phyloP scores from a whole-genome alignment of 37 sponge, comb jelly and placozoan genomes.

The Oopsacas minuta region DNA sequence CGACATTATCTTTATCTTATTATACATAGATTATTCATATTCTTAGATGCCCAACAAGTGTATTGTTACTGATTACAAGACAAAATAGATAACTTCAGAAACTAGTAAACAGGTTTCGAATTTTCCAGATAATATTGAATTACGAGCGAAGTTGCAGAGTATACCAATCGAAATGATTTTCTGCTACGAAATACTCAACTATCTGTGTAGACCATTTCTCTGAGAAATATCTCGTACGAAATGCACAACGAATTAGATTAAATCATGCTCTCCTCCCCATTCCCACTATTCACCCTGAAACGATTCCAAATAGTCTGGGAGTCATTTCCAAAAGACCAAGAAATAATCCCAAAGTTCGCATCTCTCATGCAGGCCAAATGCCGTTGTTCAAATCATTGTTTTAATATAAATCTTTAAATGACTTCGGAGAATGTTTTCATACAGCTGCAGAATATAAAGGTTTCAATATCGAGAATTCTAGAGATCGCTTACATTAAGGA shows the following conservation, averaged over 20 bases:
- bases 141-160: background rate
- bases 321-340: background rate
- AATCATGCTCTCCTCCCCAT: background rate
- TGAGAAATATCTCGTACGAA: background rate
- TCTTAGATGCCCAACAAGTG: background rate
- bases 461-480: background rate
- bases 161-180: background rate
- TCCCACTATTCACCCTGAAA: background rate
- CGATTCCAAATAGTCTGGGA: background rate
- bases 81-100: background rate
- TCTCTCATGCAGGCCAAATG: background rate
- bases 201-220: background rate
- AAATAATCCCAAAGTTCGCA: background rate
- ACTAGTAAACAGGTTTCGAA: background rate
- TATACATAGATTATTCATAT: background rate
- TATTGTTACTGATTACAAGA: background rate
- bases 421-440: background rate
- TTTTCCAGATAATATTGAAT: background rate
- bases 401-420: background rate
- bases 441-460: background rate
- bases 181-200: background rate
- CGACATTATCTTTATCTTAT: too few species aligned
- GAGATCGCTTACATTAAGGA: background rate
- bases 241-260: background rate
- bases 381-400: background rate